These are phyloP conservation scores for Charaxes varanes DNA, from an alignment of 1,140 invertebrate genomes.

Conservation along the genomic window DNA sequence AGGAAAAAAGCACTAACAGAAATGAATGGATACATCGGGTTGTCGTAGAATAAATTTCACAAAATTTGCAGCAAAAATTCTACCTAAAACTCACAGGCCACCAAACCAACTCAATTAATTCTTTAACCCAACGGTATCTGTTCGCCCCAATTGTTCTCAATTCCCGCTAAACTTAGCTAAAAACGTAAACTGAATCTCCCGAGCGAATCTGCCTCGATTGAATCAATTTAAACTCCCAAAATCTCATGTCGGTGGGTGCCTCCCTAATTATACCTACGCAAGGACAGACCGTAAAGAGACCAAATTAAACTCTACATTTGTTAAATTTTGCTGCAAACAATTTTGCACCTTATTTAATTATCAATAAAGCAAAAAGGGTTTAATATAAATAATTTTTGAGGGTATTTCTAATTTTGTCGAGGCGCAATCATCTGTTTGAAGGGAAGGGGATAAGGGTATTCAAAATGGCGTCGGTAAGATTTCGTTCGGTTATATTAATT, in stretches of 20 bases:
- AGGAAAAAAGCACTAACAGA: no score
- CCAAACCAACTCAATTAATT: constrained; percentile 17
- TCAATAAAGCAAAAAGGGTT: constrained; percentile 8
- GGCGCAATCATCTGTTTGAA: constrained; percentile 65
- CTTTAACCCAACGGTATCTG: constrained; percentile 15
- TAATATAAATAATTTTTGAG: constrained; percentile 10
- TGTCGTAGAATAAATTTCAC: no score
- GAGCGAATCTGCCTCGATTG: constrained; percentile 63
- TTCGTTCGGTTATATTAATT: constrained; percentile 69
- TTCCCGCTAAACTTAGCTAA: constrained; percentile 37
- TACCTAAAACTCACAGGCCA: neutral
- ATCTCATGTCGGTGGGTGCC: constrained; percentile 61
- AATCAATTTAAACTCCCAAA: constrained; percentile 69
- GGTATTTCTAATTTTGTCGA: constrained; percentile 38
- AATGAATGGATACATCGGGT: no score
- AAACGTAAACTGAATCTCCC: constrained; percentile 38
- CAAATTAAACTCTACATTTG: constrained; percentile 32
- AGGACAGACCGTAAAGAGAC: constrained; percentile 53
- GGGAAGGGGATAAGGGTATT: constrained; percentile 52
- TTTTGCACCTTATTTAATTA: constrained; percentile 15
- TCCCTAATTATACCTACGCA: constrained; percentile 70
- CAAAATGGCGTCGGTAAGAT: constrained; percentile 71
- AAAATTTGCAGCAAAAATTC: no score
- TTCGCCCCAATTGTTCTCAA: constrained; percentile 48
- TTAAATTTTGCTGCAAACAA: constrained; percentile 16